These are phyloP conservation scores for Scaptomyza caliginosa DNA, from an alignment of 2,888 invertebrate genomes.

Conservation along the genomic window DNA sequence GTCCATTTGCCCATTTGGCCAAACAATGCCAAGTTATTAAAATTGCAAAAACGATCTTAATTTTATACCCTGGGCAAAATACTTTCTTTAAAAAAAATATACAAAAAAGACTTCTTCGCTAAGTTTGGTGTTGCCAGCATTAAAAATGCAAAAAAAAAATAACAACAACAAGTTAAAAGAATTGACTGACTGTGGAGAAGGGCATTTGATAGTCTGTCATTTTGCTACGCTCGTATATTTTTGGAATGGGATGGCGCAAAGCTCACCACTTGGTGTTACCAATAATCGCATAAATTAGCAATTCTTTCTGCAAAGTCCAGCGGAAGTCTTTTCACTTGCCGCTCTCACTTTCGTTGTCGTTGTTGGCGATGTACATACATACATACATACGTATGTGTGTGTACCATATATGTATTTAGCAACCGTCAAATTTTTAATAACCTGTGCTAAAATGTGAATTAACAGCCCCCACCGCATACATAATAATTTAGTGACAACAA, in stretches of 20 bases:
- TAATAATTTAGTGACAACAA: constrained; percentile 45
- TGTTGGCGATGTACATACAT: constrained; percentile 18
- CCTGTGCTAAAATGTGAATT: constrained; percentile 73
- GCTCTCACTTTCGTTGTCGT: constrained; percentile 72
- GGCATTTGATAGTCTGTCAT: not conserved
- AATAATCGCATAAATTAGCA: constrained; percentile 75
- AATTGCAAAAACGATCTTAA: constrained; percentile 55
- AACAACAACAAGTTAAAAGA: too few relatives aligned
- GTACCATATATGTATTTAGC: not conserved
- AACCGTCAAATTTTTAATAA: constrained; percentile 73
- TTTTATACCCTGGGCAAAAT: not conserved
- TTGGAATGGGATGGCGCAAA: constrained; percentile 5
- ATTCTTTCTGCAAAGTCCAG: constrained; percentile 52
- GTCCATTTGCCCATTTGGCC: constrained; percentile 35
- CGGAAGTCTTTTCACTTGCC: constrained; percentile 66
- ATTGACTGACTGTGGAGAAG: not conserved
- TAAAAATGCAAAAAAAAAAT: not conserved
- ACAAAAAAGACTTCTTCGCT: not conserved
- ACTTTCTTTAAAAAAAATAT: too few relatives aligned
- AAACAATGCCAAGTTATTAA: constrained; percentile 64
- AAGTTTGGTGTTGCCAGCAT: not conserved
- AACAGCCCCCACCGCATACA: constrained; percentile 58
- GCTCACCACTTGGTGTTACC: constrained; percentile 25
- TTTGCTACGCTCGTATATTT: not conserved
- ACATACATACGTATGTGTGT: not conserved